Evolutionary conservation across 2,113 vertebrate genomes (phyloP).

Genomic region (Xyrauchen texanus): DNA sequence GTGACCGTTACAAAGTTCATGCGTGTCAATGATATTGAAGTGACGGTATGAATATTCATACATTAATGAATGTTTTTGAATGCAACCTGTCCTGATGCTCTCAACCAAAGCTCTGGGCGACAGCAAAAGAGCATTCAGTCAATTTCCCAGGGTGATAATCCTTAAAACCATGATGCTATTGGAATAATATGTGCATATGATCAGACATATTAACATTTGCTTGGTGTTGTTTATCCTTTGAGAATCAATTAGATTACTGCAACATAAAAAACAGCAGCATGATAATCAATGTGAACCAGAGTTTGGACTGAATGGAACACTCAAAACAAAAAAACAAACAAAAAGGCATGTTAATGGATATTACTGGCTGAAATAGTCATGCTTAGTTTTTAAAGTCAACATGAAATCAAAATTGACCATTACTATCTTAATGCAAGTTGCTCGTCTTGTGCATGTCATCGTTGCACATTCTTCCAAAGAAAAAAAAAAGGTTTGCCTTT

Average conservation of each 20-base stretch:
- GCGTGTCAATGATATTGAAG: slow-evolving; percentile 91
- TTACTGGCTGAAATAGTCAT: too few relatives aligned
- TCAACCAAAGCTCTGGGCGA: not conserved
- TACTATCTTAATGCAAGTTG: too few relatives aligned
- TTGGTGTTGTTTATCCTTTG: not conserved
- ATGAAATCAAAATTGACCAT: too few relatives aligned
- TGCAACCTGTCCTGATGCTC: not conserved
- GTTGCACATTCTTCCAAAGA: too few relatives aligned
- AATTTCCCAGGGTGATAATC: not conserved
- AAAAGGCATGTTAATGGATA: too few relatives aligned
- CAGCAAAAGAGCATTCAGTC: not conserved
- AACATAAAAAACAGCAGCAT: too few relatives aligned
- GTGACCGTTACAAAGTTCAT: slow-evolving; percentile 90
- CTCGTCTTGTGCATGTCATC: too few relatives aligned
- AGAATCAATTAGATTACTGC: not conserved
- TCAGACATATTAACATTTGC: slow-evolving; percentile 13
- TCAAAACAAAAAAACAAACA: too few relatives aligned
- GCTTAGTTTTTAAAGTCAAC: too few relatives aligned
- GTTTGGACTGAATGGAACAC: not conserved
- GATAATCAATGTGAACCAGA: too few relatives aligned
- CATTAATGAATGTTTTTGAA: slow-evolving; percentile 10
- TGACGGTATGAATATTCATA: slow-evolving; percentile 92
- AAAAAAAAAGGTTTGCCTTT: too few relatives aligned
- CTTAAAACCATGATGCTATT: not conserved
- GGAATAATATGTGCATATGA: slow-evolving; percentile 5